These are phyloP conservation scores for Melanotaenia parkinsoni DNA, from an alignment of 2,797 vertebrate species.

Conservation along the genomic window DNA sequence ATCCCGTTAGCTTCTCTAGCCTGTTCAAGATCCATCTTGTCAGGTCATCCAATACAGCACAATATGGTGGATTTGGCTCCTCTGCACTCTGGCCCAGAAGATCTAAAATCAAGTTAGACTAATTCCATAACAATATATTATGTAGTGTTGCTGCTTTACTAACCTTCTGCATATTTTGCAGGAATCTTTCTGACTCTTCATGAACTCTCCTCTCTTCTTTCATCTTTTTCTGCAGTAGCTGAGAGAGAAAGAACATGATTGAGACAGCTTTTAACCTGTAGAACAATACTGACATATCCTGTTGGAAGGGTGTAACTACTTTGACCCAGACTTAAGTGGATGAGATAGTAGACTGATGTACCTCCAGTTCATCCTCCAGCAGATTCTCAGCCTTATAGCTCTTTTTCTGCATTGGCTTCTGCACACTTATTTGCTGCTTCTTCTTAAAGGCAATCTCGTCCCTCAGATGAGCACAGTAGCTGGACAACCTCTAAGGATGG, in stretches of 20 bases:
- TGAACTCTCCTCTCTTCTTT: constrained; percentile 84
- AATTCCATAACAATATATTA: neutral
- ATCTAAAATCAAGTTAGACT: neutral
- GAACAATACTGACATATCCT: neutral
- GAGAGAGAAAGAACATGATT: constrained; percentile 18
- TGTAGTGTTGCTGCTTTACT: constrained; percentile 22
- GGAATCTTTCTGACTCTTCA: constrained; percentile 79
- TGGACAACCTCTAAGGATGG: constrained; percentile 7
- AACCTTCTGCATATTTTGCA: constrained; percentile 83
- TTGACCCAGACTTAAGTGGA: neutral
- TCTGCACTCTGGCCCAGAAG: neutral
- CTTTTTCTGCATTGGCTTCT: constrained; percentile 82
- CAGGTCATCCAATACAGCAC: neutral
- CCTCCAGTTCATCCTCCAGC: constrained; percentile 81
- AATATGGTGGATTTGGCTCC: neutral
- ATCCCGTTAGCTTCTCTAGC: neutral
- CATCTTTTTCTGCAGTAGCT: constrained; percentile 80
- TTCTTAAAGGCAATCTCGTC: constrained; percentile 46
- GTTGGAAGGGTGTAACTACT: neutral
- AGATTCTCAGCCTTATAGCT: constrained; percentile 74
- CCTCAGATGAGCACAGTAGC: neutral
- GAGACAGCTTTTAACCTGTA: neutral
- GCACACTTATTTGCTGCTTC: constrained; percentile 75
- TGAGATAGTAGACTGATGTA: constrained; percentile 37
- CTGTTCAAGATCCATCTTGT: neutral